Conservation (phyloP, 2,797 vertebrate species). For the Pangasius djambal region DNA sequence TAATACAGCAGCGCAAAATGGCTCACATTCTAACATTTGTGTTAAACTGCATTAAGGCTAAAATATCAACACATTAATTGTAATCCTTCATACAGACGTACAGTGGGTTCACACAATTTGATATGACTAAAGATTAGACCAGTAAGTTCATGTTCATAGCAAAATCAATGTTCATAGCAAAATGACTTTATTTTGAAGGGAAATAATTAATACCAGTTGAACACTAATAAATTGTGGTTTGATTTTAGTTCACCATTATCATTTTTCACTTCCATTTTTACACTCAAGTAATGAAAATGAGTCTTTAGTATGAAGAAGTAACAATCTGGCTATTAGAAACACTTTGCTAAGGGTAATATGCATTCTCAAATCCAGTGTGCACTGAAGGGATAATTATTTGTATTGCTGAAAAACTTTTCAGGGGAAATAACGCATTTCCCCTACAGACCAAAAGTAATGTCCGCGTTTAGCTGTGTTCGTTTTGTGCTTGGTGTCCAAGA, state of each 20-base stretch:
- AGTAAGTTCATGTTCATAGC: not conserved
- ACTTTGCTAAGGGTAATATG: not conserved
- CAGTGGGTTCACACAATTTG: too few relatives aligned
- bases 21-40: not conserved
- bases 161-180: constrained; percentile 5
- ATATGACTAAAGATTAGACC: constrained; percentile 4
- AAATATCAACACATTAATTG: not conserved
- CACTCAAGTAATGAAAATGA: not conserved
- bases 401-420: not conserved
- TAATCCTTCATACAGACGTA: not conserved
- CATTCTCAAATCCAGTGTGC: constrained; percentile 9
- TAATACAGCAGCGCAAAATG: not conserved
- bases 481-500: not conserved
- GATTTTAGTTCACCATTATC: not conserved
- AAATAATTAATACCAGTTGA: not conserved
- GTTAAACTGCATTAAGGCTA: not conserved
- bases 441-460: not conserved
- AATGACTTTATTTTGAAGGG: not conserved
- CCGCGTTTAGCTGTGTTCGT: not conserved
- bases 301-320: not conserved
- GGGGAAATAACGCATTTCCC: not conserved
- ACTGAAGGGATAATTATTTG: not conserved
- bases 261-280: too few relatives aligned
- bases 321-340: not conserved
- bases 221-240: not conserved